These are phyloP conservation scores for Cerceris rybyensis DNA, from an alignment of 2,888 invertebrate genomes.

Conservation along the genomic window DNA sequence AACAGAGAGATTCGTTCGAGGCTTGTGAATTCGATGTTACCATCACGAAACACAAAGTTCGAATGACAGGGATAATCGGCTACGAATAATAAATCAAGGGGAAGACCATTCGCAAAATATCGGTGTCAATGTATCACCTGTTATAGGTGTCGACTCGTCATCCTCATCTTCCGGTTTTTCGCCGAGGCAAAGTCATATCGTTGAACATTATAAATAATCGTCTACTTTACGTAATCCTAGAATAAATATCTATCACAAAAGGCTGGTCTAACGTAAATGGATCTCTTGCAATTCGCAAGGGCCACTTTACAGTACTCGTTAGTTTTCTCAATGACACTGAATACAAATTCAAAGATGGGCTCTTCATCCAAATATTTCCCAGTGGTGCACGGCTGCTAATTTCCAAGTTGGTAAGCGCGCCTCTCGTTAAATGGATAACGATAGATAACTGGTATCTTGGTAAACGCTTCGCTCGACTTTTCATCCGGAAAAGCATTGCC, in stretches of 20 bases:
- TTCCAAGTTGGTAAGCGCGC: background rate
- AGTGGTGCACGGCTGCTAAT: constrained; percentile 31
- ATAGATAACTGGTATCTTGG: no score
- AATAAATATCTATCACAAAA: constrained; percentile 82
- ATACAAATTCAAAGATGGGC: constrained; percentile 28
- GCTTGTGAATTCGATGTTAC: no score
- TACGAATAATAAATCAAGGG: constrained; percentile 46
- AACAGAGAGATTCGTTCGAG: no score
- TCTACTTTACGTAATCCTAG: constrained; percentile 72
- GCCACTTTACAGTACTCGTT: constrained; percentile 17
- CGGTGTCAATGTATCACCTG: constrained; percentile 27
- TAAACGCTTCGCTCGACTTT: no score
- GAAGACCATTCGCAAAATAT: constrained; percentile 59
- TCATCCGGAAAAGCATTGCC: no score
- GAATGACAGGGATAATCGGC: constrained; percentile 14
- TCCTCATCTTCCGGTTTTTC: constrained; percentile 13
- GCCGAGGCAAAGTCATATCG: constrained; percentile 26
- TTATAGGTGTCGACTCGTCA: constrained; percentile 24
- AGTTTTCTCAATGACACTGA: constrained; percentile 13
- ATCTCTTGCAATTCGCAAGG: constrained; percentile 36
- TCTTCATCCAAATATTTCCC: constrained; percentile 61
- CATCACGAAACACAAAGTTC: constrained; percentile 4
- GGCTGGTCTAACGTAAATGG: constrained; percentile 70
- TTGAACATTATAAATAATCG: constrained; percentile 67
- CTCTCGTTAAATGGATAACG: no score